Evolutionary conservation across 1,140 invertebrate genomes (phyloP).

Genomic region (Pogonomyrmex barbatus): DNA sequence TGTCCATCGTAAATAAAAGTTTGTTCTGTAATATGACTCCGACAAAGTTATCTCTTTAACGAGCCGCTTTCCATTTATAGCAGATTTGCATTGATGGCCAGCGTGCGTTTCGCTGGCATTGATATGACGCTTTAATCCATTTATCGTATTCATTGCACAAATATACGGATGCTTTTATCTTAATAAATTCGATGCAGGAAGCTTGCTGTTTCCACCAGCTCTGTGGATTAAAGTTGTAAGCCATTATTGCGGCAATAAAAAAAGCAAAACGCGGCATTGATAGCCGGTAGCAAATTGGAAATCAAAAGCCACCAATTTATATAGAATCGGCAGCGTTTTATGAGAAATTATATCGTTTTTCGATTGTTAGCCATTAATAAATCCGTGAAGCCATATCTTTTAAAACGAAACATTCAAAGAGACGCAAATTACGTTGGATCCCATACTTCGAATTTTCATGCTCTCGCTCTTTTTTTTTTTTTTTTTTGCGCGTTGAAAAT

Average conservation of each 20-base stretch:
- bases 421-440: background rate
- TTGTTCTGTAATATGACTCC: conserved; percentile 29
- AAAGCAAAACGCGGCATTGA: conserved; percentile 2
- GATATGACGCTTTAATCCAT: conserved; percentile 52
- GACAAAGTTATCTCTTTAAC: conserved; percentile 38
- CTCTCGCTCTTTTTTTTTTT: background rate
- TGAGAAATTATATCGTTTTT: background rate
- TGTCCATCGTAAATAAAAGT: conserved; percentile 42
- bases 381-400: background rate
- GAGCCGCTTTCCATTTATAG: conserved; percentile 43
- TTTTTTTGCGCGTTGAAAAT: background rate
- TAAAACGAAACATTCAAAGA: conserved; percentile 14
- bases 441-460: no score
- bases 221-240: conserved; percentile 32
- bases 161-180: conserved; percentile 53
- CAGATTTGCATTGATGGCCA: conserved; percentile 36
- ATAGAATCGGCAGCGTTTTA: conserved; percentile 1
- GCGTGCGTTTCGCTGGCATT: conserved; percentile 43
- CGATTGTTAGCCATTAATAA: conserved; percentile 41
- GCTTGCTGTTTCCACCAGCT: conserved; percentile 1
- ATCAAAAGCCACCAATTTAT: conserved; percentile 39
- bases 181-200: conserved; percentile 48
- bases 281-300: conserved; percentile 33
- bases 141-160: conserved; percentile 53
- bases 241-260: conserved; percentile 32